Evolutionary conservation across 2,797 vertebrate genomes (phyloP).

Genomic region (Gymnothorax javanicus): DNA sequence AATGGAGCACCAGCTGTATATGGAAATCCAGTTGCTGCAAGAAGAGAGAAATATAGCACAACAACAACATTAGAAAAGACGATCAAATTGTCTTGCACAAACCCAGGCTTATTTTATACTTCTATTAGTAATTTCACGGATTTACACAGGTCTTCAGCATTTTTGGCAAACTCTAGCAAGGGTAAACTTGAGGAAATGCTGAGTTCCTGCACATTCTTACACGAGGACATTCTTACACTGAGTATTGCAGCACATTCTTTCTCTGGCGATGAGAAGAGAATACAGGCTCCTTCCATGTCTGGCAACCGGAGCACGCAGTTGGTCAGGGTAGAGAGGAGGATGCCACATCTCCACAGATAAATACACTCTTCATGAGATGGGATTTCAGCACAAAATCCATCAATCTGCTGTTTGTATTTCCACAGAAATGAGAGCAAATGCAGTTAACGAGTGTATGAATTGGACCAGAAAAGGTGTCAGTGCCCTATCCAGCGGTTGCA

Average conservation of each 20-base stretch:
- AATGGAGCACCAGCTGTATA: no score
- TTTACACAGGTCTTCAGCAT: neutral
- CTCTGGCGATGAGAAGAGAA: neutral
- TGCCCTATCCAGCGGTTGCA: no score
- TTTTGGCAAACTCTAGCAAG: neutral
- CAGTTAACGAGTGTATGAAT: constrained; percentile 50
- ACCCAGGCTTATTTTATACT: neutral
- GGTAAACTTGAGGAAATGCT: neutral
- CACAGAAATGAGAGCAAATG: constrained; percentile 61
- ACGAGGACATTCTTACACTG: neutral
- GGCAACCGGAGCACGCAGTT: neutral
- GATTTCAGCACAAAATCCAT: constrained; percentile 60
- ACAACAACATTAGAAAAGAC: neutral
- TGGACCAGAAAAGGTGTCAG: no score
- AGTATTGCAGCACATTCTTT: neutral
- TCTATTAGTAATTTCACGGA: neutral
- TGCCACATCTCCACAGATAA: neutral
- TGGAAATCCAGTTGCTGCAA: neutral
- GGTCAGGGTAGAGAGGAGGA: neutral
- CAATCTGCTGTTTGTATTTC: constrained; percentile 55
- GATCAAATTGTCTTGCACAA: neutral
- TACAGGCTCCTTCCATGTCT: neutral
- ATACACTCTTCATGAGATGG: constrained; percentile 68
- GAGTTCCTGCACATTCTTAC: neutral
- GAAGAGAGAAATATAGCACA: neutral